Evolutionary conservation across 2,113 vertebrate genomes (phyloP).

Genomic region (Peromyscus leucopus): DNA sequence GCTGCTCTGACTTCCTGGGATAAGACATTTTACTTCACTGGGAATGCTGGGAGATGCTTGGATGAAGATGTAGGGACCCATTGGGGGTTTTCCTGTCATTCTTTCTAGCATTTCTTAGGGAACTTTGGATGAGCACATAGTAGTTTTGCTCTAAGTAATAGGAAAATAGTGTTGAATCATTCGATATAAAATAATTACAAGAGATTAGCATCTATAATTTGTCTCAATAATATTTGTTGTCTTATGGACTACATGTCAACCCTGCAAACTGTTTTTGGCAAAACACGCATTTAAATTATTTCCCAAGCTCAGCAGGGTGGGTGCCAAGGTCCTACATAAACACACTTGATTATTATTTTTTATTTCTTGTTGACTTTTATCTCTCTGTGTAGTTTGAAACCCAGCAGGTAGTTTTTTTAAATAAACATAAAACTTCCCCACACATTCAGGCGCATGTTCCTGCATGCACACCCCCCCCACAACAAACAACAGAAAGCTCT

Average conservation of each 20-base stretch:
- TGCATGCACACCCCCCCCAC: not conserved
- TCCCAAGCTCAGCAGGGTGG: slow-evolving; percentile 53
- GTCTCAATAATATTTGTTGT: slow-evolving; percentile 40
- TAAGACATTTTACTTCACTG: slow-evolving; percentile 16
- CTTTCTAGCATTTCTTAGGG: not conserved
- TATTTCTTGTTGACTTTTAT: slow-evolving; percentile 67
- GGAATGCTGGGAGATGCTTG: slow-evolving; percentile 1
- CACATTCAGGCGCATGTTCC: not conserved
- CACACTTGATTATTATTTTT: slow-evolving; percentile 64
- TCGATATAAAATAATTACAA: slow-evolving; percentile 51
- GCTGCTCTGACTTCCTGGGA: not conserved
- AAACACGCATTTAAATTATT: slow-evolving; percentile 63
- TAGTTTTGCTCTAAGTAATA: not conserved
- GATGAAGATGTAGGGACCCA: not conserved
- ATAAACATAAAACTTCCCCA: not conserved
- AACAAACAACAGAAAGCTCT: not conserved
- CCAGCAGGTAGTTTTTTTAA: slow-evolving; percentile 61
- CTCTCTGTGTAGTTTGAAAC: slow-evolving; percentile 55
- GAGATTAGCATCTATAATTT: slow-evolving; percentile 37
- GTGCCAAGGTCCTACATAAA: slow-evolving; percentile 52
- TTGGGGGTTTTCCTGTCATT: not conserved
- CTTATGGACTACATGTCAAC: not conserved
- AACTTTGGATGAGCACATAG: not conserved
- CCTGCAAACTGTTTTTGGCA: slow-evolving; percentile 58
- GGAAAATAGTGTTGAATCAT: slow-evolving; percentile 36